Base-by-base conservation (phyloP, 2,113 vertebrate genomes). In the Corvus hawaiiensis region DNA sequence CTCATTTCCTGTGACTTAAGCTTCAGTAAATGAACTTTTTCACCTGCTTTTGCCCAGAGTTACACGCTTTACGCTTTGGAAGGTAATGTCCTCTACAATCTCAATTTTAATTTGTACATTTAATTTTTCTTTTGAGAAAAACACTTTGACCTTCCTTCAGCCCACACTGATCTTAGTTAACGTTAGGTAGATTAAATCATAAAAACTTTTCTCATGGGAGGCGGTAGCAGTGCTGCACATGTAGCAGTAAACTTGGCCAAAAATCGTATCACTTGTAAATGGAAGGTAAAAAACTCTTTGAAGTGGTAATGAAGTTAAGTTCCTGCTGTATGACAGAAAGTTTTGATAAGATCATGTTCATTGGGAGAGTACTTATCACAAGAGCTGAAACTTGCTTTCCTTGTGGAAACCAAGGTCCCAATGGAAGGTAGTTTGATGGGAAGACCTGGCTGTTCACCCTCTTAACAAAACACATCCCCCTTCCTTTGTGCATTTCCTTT, bases 291-390 rank as follows among this genome's bases (percentile, higher is more conserved):
- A 97, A 91, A 39, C 73, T 55, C 96, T 97, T 98, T 97, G 95
- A 98, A 97, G 97, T 97, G 97, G 97, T 97, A 95, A 91, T 92
- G 86, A 87, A 94, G 94, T 82, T 82, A 84, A 95, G 95, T 96
- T 97, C 95, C 96, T 97, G 92, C 85, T 93, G 90, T 88, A 96
- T 84, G 95, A 97, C 94, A 97, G 96, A 96, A 97, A 95, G 85
- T 93, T 94, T 77, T 95, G 97, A 96, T 98, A 97, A 97, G 96
- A 97, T 97, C 95, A 79, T n/a, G 82, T 96, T 98, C 59, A 73
- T 95, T 97, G 95, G 83, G 83, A 91, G 94, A 91, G 89, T 63
- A 69, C 71, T 95, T 94, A 84, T 77, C 96, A 94, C 93, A 94
- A 96, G 62, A 94, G 64, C 44, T 61, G 41, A 87, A 85, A 96